phyloP scores from a whole-genome alignment of 2,888 invertebrate genomes.

The Eutolmus rufibarbis region DNA sequence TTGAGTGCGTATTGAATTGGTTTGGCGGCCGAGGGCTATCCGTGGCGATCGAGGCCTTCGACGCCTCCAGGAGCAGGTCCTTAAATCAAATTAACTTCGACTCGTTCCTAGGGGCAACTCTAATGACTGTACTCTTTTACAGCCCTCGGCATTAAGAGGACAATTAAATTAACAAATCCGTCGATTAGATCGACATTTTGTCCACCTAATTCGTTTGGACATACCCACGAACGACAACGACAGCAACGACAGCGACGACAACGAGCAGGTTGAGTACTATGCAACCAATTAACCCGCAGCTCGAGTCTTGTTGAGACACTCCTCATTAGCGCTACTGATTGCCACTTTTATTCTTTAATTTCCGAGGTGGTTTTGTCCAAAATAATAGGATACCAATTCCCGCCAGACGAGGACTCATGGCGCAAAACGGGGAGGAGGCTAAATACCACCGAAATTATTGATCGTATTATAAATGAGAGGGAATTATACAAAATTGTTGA shows the following conservation, averaged over 20 bases:
- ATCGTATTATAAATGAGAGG: neutral
- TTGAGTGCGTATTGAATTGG: neutral
- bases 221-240: neutral
- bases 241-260: neutral
- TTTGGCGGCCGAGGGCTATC: neutral
- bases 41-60: neutral
- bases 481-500: neutral
- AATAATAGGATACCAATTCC: neutral
- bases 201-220: neutral
- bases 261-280: neutral
- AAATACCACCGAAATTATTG: neutral
- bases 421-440: neutral
- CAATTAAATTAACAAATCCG: neutral
- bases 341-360: neutral
- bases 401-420: neutral
- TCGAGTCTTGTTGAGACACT: neutral
- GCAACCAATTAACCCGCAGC: neutral
- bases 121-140: neutral
- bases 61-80: neutral
- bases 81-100: neutral
- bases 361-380: neutral
- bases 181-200: neutral
- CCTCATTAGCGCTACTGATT: neutral
- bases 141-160: neutral
- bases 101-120: neutral